These are phyloP conservation scores for Limnephilus rhombicus DNA, from an alignment of 2,888 invertebrate genomes.

Conservation along the genomic window DNA sequence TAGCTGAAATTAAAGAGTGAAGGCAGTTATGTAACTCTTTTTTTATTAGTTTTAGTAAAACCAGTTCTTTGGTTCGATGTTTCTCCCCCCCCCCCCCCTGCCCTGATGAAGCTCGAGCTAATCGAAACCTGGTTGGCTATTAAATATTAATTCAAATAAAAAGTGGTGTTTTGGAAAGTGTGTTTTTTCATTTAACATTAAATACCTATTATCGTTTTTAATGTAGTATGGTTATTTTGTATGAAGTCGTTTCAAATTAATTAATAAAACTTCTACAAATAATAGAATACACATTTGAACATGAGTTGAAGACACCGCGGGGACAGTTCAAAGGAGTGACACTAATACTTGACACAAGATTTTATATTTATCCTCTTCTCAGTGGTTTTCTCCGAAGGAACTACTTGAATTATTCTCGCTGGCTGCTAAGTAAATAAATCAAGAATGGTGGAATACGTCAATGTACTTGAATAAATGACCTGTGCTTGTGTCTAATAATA, in stretches of 20 bases:
- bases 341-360: neutral
- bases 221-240: too few relatives aligned
- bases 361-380: neutral
- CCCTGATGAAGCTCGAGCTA: too few relatives aligned
- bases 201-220: too few relatives aligned
- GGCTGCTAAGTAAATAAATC: neutral
- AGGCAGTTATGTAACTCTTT: too few relatives aligned
- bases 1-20: too few relatives aligned
- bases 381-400: neutral
- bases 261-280: neutral
- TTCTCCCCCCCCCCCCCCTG: too few relatives aligned
- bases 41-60: too few relatives aligned
- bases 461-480: neutral
- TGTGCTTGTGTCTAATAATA: neutral
- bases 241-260: neutral
- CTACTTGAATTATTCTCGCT: neutral
- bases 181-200: too few relatives aligned
- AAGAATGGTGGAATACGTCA: neutral
- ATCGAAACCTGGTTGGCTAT: too few relatives aligned
- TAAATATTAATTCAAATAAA: too few relatives aligned
- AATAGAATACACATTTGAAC: neutral
- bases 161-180: too few relatives aligned
- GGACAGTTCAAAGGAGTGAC: neutral
- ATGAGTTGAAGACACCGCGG: neutral
- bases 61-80: too few relatives aligned